These are phyloP conservation scores for Argentina silus DNA, from an alignment of 2,797 vertebrate species.

Conservation along the genomic window DNA sequence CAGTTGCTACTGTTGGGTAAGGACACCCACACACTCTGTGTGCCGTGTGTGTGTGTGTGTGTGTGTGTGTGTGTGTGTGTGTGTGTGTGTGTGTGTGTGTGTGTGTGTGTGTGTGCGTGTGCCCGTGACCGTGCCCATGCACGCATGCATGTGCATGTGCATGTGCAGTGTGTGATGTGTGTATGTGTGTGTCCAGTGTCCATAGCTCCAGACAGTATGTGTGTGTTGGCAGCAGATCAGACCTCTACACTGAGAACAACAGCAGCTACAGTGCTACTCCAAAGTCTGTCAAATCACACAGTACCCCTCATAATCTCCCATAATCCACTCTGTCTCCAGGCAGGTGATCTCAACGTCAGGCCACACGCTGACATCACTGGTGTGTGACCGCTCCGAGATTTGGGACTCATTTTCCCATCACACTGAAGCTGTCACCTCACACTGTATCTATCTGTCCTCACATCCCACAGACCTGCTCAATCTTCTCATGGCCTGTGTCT, in stretches of 20 bases:
- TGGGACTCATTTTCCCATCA: constrained; percentile 25
- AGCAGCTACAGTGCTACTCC: constrained; percentile 52
- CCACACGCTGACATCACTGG: constrained; percentile 18
- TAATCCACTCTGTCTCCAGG: constrained; percentile 77
- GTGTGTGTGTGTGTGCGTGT: constrained; percentile 11
- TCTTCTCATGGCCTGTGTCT: constrained; percentile 36
- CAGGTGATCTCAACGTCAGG: constrained; percentile 67
- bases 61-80: constrained; percentile 1
- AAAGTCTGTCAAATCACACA: constrained; percentile 67
- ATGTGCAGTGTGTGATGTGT: constrained; percentile 32
- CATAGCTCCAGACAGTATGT: constrained; percentile 31
- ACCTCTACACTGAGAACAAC: constrained; percentile 61
- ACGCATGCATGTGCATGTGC: constrained; percentile 38
- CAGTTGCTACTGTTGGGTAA: constrained; percentile 72
- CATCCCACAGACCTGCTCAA: background rate
- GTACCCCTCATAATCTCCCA: constrained; percentile 66
- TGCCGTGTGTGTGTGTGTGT: constrained; percentile 18
- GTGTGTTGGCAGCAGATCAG: constrained; percentile 68
- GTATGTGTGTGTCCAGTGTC: constrained; percentile 23
- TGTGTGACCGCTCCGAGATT: background rate
- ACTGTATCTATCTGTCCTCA: background rate
- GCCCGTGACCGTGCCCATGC: constrained; percentile 27
- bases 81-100: constrained; percentile 8
- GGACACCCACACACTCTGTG: constrained; percentile 33
- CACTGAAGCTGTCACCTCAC: background rate